Evolutionary conservation across 1,140 invertebrate species (phyloP).

Genomic region (Megalopta genalis): DNA sequence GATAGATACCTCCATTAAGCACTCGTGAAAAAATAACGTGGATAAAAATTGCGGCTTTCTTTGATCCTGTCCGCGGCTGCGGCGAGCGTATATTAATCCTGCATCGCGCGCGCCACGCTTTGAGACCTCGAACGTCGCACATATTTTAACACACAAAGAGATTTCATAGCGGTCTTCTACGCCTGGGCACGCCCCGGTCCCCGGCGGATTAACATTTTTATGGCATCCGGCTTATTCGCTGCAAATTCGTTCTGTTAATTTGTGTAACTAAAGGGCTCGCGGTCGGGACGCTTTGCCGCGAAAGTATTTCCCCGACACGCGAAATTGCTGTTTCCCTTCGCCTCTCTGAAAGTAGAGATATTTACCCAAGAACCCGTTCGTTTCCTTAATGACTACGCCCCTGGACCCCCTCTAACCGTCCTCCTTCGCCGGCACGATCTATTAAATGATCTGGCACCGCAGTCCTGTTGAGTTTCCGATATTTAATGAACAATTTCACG

Average conservation of each 20-base stretch:
- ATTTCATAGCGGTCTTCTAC: neutral
- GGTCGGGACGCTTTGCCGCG: neutral
- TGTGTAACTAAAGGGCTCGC: neutral
- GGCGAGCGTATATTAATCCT: conserved; percentile 30
- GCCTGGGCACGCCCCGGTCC: too few species aligned
- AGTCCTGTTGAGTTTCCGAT: neutral
- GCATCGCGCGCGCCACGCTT: conserved; percentile 24
- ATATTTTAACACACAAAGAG: conserved; percentile 42
- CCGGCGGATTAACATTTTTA: conserved; percentile 26
- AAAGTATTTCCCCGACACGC: neutral
- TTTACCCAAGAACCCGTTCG: neutral
- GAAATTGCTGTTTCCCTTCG: neutral
- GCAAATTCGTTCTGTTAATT: conserved; percentile 29
- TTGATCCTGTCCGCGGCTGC: neutral
- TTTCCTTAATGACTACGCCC: neutral
- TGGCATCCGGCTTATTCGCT: neutral
- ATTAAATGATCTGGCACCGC: neutral
- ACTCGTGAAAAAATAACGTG: neutral
- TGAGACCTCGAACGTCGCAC: conserved; percentile 13
- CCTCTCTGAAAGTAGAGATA: neutral
- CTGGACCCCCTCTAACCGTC: too few species aligned
- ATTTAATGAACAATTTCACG: too few species aligned
- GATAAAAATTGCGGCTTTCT: conserved; percentile 19
- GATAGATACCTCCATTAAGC: conserved; percentile 38
- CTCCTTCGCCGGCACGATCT: neutral